These are phyloP conservation scores for Cosmia trapezina DNA, from an alignment of 2,888 invertebrate genomes.

Conservation along the genomic window DNA sequence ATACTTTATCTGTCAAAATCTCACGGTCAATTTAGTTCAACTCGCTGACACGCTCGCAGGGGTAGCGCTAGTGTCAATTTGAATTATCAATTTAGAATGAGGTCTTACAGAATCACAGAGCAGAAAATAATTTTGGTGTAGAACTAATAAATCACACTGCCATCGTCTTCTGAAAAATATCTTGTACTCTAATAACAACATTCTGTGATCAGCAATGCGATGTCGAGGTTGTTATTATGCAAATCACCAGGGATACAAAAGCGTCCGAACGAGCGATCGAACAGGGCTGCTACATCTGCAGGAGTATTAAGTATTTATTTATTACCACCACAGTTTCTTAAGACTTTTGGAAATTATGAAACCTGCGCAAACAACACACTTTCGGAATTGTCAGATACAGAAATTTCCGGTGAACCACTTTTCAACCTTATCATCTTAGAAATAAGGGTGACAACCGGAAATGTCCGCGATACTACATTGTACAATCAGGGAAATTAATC, in stretches of 20 bases:
- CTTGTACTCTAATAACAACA: slow-evolving; percentile 15
- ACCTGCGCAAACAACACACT: neutral
- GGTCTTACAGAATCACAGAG: no score
- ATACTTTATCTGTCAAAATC: no score
- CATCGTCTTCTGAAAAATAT: neutral
- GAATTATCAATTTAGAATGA: no score
- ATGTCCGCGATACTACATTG: no score
- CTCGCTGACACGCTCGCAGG: no score
- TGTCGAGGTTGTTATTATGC: slow-evolving; percentile 39
- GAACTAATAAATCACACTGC: neutral
- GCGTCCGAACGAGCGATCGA: slow-evolving; percentile 11
- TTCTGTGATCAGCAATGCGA: slow-evolving; percentile 35
- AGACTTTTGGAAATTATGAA: neutral
- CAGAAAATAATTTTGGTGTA: no score
- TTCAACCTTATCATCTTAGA: no score
- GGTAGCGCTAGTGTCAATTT: no score
- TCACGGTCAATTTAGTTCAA: no score
- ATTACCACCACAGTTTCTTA: neutral
- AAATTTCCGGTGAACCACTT: no score
- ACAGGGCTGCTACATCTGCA: slow-evolving; percentile 29
- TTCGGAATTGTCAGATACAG: neutral
- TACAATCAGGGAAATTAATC: neutral
- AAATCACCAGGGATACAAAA: slow-evolving; percentile 43
- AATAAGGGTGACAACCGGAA: no score
- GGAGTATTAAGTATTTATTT: no score